Conservation (phyloP, 2,113 vertebrate genomes). For the Labeo catla region DNA sequence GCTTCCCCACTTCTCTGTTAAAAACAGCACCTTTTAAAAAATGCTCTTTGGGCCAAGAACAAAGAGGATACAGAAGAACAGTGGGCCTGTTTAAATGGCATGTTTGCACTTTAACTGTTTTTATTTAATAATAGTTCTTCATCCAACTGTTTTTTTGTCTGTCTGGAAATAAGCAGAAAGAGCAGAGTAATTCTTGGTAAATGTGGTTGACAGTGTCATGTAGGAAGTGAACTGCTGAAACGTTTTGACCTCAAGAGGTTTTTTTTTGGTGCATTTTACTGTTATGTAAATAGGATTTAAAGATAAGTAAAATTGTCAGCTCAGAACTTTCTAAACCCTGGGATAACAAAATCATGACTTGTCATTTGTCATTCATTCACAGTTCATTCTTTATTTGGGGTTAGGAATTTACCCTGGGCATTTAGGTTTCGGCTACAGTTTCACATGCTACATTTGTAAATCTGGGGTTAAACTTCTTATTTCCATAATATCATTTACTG, state of each 20-base stretch:
- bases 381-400: not conserved
- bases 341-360: not conserved
- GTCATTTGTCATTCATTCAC: not conserved
- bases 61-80: not conserved
- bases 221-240: not conserved
- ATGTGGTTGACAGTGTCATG: not conserved
- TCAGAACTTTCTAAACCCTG: not conserved
- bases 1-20: constrained; percentile 40
- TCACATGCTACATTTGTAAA: not conserved
- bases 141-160: not conserved
- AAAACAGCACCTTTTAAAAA: constrained; percentile 20
- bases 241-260: not conserved
- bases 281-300: not conserved
- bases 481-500: not conserved
- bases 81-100: not conserved
- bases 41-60: not conserved
- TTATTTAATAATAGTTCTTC: not conserved
- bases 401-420: not conserved
- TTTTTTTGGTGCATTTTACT: not conserved
- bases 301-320: not conserved
- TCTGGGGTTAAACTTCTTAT: not conserved
- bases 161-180: not conserved
- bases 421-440: not conserved
- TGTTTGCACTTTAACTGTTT: not conserved
- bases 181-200: not conserved